Conservation (phyloP, 2,888 invertebrate genomes). For the Acrocera orbiculus region DNA sequence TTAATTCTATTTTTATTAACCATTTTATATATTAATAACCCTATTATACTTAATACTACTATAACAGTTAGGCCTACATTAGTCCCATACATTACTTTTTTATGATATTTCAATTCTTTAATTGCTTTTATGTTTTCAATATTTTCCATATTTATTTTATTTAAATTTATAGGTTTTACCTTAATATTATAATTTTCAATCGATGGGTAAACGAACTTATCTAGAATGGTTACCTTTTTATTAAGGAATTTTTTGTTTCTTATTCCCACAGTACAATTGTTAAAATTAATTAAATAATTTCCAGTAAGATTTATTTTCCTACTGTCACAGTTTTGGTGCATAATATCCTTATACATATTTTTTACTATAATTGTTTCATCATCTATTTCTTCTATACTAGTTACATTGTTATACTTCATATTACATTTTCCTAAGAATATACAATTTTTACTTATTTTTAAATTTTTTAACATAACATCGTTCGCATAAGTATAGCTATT, state of each 20-base stretch:
- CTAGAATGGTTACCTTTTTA: neutral
- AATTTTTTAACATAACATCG: neutral
- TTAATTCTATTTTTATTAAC: no score
- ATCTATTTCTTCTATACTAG: constrained; percentile 6
- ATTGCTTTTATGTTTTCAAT: no score
- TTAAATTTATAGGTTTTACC: no score
- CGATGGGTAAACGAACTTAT: neutral
- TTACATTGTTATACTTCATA: constrained; percentile 4
- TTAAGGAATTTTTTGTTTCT: neutral
- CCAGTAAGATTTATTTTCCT: neutral
- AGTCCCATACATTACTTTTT: neutral
- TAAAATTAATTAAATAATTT: constrained; percentile 1
- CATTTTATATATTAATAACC: no score
- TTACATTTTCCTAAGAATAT: constrained; percentile 1
- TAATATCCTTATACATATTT: constrained; percentile 2
- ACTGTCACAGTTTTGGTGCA: constrained; percentile 1
- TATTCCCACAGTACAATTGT: neutral
- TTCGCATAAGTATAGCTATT: neutral
- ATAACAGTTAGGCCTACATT: neutral
- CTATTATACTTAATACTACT: no score
- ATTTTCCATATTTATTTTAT: no score
- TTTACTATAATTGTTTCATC: constrained; percentile 5
- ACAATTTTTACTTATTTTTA: constrained; percentile 4
- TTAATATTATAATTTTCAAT: no score
- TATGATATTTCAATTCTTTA: neutral